A percentile compares a stretch with the other conserved stretches of the same genome.
These are phyloP conservation scores for Baronia brevicornis DNA, from an alignment of 2,888 invertebrate species.

Conservation along the genomic window DNA sequence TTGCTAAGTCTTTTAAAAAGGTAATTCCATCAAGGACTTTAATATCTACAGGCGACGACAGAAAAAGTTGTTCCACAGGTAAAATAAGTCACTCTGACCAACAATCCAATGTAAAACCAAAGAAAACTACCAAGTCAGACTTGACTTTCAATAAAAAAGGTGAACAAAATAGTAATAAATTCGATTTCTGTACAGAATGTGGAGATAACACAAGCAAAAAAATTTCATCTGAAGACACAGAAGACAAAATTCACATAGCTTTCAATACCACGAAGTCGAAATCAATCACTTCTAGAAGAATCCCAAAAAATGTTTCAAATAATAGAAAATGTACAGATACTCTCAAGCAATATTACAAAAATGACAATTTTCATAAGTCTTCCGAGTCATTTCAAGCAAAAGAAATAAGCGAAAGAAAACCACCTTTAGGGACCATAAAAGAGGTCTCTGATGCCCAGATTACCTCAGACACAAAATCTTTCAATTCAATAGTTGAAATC, in stretches of 20 bases:
- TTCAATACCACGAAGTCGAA: no score
- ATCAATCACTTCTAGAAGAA: neutral
- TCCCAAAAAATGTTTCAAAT: neutral
- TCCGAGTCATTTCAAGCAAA: conserved; percentile 37
- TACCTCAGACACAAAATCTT: conserved; percentile 21
- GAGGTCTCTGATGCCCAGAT: conserved; percentile 38
- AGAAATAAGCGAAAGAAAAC: conserved; percentile 25
- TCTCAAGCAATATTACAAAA: conserved; percentile 51
- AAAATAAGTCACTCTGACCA: conserved; percentile 21
- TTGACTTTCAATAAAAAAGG: conserved; percentile 26
- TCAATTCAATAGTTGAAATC: conserved; percentile 18
- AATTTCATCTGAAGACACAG: conserved; percentile 12
- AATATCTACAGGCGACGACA: conserved; percentile 8
- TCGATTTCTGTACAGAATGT: conserved; percentile 34
- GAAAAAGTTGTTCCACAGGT: conserved; percentile 41
- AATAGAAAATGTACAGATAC: neutral
- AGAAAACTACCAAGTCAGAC: conserved; percentile 51
- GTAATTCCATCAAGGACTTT: conserved; percentile 33
- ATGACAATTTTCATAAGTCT: conserved; percentile 44
- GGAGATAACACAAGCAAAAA: conserved; percentile 31
- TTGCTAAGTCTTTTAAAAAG: conserved; percentile 37
- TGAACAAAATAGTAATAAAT: conserved; percentile 6
- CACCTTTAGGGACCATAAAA: conserved; percentile 44
- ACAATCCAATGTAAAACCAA: conserved; percentile 22
- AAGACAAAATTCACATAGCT: no score